Base-by-base conservation (phyloP, 1,140 invertebrate species). In the Ylistrum balloti region DNA sequence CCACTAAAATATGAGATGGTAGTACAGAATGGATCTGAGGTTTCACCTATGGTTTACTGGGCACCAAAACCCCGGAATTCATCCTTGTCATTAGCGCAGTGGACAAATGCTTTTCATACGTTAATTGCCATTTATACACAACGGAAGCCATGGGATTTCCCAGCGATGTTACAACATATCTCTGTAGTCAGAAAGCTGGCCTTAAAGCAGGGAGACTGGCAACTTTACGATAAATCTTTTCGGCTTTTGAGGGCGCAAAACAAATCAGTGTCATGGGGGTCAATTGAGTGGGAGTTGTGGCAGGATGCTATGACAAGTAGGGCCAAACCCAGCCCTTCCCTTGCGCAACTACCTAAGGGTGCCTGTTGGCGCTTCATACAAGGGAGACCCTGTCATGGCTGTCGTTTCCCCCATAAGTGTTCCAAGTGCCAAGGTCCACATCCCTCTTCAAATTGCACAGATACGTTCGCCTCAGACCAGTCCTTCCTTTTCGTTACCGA, bases 41-140 rank as follows among this genome's bases (percentile, higher is more conserved):
- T n/a, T 33, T 86, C n/a, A 34, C 85, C 56, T 85, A 28, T 88
- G 3, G 28, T 33, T 13, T 90, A 88, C 22, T 20, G 38, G n/a
- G 86, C 86, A 0, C n/a, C 35, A 86, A 86, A 85, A 85, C 41
- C 32, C 0, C 45, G 48, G 5, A 35, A 45, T 17, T 38, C 34
- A 20, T 38, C 38, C 9, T 0, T 88, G 48, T 17, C 90, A 0
- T 11, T 89, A 22, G 33, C 88, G 33, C 90, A 91, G 34, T 91
- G 90, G 90, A 88, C 88, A 11, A 35, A 17, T n/a, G n/a, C n/a
- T n/a, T n/a, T n/a, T n/a, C n/a, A n/a, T n/a, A n/a, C n/a, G n/a
- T n/a, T n/a, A n/a, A 89, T 91, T 22, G 34, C 56, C 1, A 85
- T 92, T 0, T 89, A 91, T 48, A 41, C 89, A 17, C 88, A 89